Evolutionary conservation across 2,113 vertebrate species (phyloP).

Genomic region (Eclectus roratus): DNA sequence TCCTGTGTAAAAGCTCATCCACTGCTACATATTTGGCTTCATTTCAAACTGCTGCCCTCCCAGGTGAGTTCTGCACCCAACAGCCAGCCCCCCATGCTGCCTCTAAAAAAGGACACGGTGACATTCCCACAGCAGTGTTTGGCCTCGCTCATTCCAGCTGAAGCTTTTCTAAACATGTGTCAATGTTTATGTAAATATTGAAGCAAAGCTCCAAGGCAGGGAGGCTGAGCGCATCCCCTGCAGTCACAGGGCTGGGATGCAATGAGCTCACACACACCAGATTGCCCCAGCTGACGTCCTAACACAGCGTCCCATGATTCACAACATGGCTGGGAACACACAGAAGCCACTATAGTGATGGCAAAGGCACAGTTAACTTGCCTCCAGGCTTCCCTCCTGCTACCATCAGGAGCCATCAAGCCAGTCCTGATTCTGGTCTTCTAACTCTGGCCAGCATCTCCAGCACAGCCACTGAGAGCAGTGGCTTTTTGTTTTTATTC

Average conservation of each 20-base stretch:
- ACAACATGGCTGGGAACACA: neutral
- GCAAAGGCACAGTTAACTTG: slow-evolving; percentile 8
- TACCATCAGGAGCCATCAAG: slow-evolving; percentile 45
- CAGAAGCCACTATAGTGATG: neutral
- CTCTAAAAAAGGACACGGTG: neutral
- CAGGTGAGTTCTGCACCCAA: neutral
- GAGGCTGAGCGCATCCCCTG: neutral
- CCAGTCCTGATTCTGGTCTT: slow-evolving; percentile 4
- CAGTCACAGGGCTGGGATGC: neutral
- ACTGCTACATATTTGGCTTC: neutral
- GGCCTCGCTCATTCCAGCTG: neutral
- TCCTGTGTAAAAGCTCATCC: neutral
- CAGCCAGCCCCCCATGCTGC: neutral
- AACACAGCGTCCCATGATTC: neutral
- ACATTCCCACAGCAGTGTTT: neutral
- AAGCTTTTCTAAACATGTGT: slow-evolving; percentile 22
- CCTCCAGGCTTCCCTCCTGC: slow-evolving; percentile 17
- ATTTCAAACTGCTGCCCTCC: neutral
- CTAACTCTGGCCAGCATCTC: slow-evolving; percentile 47
- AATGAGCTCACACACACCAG: neutral
- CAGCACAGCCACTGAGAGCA: neutral
- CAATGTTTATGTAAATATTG: slow-evolving; percentile 19
- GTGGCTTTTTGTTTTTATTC: neutral
- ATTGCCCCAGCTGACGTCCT: neutral
- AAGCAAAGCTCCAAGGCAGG: neutral